These are phyloP conservation scores for Macrotrachela quadricornifera DNA, from an alignment of 1,140 invertebrate genomes.

Conservation along the genomic window DNA sequence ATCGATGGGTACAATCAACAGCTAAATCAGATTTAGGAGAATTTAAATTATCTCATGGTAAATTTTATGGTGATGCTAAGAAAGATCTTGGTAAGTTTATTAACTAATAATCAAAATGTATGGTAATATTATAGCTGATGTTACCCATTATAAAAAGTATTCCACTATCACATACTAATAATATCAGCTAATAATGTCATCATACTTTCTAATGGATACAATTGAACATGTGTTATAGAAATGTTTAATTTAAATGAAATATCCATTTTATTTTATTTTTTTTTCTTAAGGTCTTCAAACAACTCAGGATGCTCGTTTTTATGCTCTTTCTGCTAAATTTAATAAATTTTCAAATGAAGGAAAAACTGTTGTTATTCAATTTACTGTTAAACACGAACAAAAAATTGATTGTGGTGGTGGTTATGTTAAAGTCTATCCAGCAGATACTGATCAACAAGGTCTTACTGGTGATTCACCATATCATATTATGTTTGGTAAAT, in stretches of 20 bases:
- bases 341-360: conserved; percentile 71
- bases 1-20: conserved; percentile 6
- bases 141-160: too few relatives aligned
- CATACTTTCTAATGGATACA: too few relatives aligned
- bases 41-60: conserved; percentile 67
- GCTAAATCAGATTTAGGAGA: conserved; percentile 39
- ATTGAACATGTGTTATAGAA: too few relatives aligned
- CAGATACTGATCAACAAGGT: conserved; percentile 61
- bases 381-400: conserved; percentile 94
- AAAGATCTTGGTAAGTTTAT: conserved; percentile 56
- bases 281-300: conserved; percentile 45
- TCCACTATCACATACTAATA: too few relatives aligned
- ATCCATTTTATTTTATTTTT: too few relatives aligned
- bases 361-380: conserved; percentile 74
- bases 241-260: too few relatives aligned
- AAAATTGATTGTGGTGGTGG: conserved; percentile 98
- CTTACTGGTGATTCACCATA: conserved; percentile 92
- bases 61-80: conserved; percentile 80
- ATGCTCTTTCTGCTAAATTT: conserved; percentile 79
- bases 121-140: too few relatives aligned
- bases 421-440: conserved; percentile 85
- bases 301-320: conserved; percentile 86
- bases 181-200: too few relatives aligned
- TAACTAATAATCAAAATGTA: too few relatives aligned
- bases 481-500: conserved; percentile 68